Conservation (phyloP, 2,797 vertebrate genomes). For the Anableps anableps region DNA sequence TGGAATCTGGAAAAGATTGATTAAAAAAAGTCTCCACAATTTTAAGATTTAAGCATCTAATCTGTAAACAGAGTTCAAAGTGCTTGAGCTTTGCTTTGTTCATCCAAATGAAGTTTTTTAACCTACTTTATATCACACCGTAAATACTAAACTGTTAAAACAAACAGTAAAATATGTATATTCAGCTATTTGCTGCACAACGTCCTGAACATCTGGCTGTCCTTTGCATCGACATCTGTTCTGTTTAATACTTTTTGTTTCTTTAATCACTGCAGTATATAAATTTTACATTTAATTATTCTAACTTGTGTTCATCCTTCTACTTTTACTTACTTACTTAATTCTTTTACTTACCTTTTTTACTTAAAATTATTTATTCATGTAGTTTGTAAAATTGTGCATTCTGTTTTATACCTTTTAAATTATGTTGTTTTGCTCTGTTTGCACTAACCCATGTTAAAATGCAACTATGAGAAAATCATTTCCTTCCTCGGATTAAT, state of each 20-base stretch:
- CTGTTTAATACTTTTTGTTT: not conserved
- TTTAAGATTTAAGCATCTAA: not conserved
- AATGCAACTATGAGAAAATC: not conserved
- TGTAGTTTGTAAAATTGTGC: not conserved
- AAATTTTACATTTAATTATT: not conserved
- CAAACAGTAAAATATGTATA: constrained; percentile 5
- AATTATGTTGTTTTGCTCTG: not conserved
- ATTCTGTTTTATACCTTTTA: not conserved
- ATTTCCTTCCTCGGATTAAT: not conserved
- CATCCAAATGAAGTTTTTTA: not conserved
- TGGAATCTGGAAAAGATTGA: not conserved
- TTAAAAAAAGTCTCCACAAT: not conserved
- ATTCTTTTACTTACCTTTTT: no score
- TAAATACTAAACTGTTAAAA: not conserved
- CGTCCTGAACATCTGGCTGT: not conserved
- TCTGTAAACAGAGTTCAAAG: not conserved
- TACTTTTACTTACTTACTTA: not conserved
- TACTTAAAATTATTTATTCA: not conserved
- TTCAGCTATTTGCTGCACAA: not conserved
- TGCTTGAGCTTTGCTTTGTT: not conserved
- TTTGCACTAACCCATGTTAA: not conserved
- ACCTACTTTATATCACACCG: not conserved
- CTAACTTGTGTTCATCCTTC: not conserved
- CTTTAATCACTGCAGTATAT: not conserved
- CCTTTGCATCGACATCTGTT: not conserved